Conservation (phyloP, 2,113 vertebrate genomes). For the Miniopterus natalensis region DNA sequence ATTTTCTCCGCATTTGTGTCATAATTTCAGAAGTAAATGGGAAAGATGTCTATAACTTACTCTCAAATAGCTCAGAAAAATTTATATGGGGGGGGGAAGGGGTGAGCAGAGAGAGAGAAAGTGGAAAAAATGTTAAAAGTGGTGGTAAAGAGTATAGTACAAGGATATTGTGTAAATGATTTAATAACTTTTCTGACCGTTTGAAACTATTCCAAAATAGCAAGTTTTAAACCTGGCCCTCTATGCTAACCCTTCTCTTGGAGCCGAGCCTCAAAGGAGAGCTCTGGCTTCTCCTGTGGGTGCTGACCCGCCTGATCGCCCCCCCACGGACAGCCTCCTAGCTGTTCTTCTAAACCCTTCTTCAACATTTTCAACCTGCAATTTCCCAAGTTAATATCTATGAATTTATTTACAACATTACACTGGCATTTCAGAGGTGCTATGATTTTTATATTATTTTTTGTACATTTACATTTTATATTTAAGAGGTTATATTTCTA, state of each 20-base stretch:
- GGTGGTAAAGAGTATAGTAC: neutral
- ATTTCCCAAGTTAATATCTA: neutral
- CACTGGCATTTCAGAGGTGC: neutral
- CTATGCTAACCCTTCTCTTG: neutral
- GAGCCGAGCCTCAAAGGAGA: neutral
- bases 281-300: neutral
- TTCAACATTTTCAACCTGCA: neutral
- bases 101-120: neutral
- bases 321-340: neutral
- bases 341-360: neutral
- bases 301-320: neutral
- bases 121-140: neutral
- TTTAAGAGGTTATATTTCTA: neutral
- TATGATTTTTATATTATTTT: neutral
- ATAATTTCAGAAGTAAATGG: neutral
- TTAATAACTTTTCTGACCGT: neutral
- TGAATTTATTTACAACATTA: neutral
- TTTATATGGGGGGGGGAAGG: too few relatives aligned
- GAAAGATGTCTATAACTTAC: neutral
- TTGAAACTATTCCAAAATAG: neutral
- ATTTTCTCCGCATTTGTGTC: neutral
- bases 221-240: neutral
- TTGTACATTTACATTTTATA: neutral
- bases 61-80: neutral
- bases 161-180: neutral